Percentiles rank a stretch among this genome's conserved stretches.
These are phyloP conservation scores for Gymnodraco acuticeps DNA, from an alignment of 2,797 vertebrate species.

Conservation along the genomic window DNA sequence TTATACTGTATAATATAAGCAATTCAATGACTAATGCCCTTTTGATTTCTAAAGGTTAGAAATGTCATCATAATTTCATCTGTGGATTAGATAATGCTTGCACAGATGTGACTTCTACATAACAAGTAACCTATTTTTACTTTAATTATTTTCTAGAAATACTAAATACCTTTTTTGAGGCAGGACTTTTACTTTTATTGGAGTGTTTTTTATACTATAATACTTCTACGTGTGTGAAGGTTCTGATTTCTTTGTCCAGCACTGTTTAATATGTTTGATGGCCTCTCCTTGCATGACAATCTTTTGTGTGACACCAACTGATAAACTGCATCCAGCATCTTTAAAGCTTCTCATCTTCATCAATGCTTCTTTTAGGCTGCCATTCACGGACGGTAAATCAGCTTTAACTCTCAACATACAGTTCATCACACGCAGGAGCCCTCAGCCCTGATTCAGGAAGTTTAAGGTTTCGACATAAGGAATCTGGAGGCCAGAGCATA, in stretches of 20 bases:
- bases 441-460: slow-evolving; percentile 60
- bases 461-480: slow-evolving; percentile 63
- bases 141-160: too few species aligned
- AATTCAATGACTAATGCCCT: too few species aligned
- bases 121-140: too few species aligned
- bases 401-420: slow-evolving; percentile 28
- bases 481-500: slow-evolving; percentile 36
- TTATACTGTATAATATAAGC: too few species aligned
- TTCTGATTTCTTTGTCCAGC: not conserved
- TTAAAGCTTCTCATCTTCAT: slow-evolving; percentile 41
- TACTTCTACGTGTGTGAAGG: not conserved
- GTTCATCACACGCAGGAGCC: slow-evolving; percentile 34
- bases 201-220: too few species aligned
- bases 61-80: too few species aligned
- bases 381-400: slow-evolving; percentile 36
- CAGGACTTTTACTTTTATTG: too few species aligned
- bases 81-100: too few species aligned
- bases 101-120: too few species aligned
- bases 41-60: too few species aligned
- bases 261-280: not conserved
- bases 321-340: not conserved
- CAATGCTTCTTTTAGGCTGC: slow-evolving; percentile 17
- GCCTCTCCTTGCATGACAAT: not conserved
- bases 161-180: too few species aligned
- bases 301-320: not conserved